phyloP scores from a whole-genome alignment of 2,113 vertebrate genomes.

The Procavia capensis region DNA sequence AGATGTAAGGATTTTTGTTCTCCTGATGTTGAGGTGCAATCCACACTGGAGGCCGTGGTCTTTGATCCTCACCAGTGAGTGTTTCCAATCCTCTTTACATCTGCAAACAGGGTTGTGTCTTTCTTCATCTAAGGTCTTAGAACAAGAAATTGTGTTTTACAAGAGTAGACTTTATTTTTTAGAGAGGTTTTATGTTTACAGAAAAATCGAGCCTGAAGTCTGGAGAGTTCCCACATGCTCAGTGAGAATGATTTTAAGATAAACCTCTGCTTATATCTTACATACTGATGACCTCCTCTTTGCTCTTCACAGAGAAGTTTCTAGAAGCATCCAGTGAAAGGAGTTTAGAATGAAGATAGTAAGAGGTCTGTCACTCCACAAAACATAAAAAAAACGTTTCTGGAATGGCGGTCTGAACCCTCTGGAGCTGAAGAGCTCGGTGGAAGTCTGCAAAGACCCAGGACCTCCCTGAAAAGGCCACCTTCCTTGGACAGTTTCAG shows the following conservation, averaged over 20 bases:
- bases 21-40: no score
- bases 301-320: background rate
- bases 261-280: background rate
- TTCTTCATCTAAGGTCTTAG: background rate
- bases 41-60: no score
- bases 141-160: background rate
- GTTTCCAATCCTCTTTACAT: no score
- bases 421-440: background rate
- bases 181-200: no score
- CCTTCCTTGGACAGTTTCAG: no score
- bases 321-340: fast-evolving
- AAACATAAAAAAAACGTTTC: background rate
- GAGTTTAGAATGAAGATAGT: background rate
- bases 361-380: background rate
- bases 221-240: no score
- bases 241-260: no score
- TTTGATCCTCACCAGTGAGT: no score
- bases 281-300: fast-evolving
- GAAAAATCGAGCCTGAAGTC: no score
- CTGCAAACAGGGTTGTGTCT: no score
- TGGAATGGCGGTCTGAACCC: background rate
- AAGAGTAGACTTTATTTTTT: background rate
- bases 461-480: fast-evolving
- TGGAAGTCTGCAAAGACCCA: background rate
- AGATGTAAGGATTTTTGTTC: no score